Evolutionary conservation across 2,113 vertebrate species (phyloP).

Genomic region (Bucco capensis): DNA sequence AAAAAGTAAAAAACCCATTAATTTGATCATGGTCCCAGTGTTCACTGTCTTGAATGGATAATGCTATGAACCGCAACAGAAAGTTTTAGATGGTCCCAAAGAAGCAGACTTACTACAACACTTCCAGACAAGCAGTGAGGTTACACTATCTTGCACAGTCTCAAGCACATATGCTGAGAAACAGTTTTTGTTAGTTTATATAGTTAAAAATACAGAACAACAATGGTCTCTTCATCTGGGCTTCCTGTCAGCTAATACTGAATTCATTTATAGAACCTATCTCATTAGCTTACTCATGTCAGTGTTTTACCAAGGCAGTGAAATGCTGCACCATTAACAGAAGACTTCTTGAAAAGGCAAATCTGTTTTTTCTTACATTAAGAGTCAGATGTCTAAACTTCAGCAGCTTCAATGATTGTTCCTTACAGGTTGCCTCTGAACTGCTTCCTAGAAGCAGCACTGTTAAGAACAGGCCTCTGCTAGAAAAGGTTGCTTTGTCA

Average conservation of each 20-base stretch:
- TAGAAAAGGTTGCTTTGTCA: background rate
- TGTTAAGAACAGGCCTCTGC: background rate
- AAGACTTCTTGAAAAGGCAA: background rate
- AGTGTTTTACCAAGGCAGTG: background rate
- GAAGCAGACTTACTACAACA: background rate
- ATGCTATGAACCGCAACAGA: background rate
- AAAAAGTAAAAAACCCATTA: background rate
- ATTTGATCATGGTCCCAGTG: constrained; percentile 8
- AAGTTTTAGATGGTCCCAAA: constrained; percentile 14
- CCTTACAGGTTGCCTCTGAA: background rate
- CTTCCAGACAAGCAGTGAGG: background rate
- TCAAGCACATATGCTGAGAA: background rate
- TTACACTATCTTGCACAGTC: background rate
- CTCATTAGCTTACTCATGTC: background rate
- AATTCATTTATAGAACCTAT: background rate
- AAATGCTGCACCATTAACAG: background rate
- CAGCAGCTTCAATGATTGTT: background rate
- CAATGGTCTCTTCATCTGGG: background rate
- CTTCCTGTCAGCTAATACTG: background rate
- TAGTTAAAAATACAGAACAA: background rate
- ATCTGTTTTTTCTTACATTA: constrained; percentile 46
- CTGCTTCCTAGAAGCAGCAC: background rate
- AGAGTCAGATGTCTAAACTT: constrained; percentile 19
- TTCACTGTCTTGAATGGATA: background rate
- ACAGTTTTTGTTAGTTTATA: background rate